Conservation (phyloP, 2,113 vertebrate species). For the human region DNA sequence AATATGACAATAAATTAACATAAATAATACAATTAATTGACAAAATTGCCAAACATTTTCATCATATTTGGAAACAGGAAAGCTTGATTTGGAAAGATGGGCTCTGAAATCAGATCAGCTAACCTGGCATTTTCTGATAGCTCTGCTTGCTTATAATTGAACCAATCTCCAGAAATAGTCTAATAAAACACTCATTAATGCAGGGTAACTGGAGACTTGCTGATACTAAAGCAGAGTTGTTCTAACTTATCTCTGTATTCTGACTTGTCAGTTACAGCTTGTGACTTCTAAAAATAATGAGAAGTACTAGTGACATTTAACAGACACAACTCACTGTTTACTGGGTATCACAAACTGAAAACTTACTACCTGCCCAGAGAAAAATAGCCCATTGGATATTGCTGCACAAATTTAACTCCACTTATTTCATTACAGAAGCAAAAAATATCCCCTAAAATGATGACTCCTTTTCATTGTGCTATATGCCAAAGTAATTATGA, state of each 20-base stretch:
- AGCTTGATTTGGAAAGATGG: background rate
- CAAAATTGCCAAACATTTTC: background rate
- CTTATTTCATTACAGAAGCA: background rate
- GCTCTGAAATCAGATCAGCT: background rate
- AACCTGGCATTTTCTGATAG: conserved; percentile 21
- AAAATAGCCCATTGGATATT: background rate
- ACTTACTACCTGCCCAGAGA: background rate
- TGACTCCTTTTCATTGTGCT: background rate
- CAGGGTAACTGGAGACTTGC: background rate
- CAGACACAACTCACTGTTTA: conserved; percentile 51
- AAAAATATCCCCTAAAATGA: background rate
- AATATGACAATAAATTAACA: conserved; percentile 7
- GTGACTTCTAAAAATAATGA: conserved; percentile 78
- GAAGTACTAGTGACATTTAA: conserved; percentile 65
- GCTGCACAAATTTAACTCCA: background rate
- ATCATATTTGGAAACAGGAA: background rate
- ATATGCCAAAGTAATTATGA: background rate
- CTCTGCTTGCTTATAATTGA: conserved; percentile 35
- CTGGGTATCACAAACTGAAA: background rate
- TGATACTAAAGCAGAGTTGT: background rate
- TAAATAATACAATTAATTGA: background rate
- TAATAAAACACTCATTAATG: background rate
- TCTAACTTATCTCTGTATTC: conserved; percentile 44
- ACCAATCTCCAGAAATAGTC: conserved; percentile 8
- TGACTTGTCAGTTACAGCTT: conserved; percentile 61